phyloP scores from a whole-genome alignment of 2,888 invertebrate genomes.

The Iselma pallidipennis region DNA sequence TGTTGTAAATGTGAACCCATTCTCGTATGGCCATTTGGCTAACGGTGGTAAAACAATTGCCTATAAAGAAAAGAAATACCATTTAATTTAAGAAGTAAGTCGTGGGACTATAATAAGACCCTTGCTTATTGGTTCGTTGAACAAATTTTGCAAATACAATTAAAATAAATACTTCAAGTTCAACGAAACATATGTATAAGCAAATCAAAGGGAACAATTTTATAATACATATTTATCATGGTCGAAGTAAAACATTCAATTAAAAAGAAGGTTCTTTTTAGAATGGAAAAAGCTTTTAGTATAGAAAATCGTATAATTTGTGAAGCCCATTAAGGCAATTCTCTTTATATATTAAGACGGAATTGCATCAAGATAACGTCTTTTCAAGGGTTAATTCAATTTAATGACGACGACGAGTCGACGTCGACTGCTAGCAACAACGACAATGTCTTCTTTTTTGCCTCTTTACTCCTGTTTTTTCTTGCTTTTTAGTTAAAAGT shows the following conservation, averaged over 20 bases:
- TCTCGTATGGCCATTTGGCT: constrained; percentile 98
- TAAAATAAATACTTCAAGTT: no score
- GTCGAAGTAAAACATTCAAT: neutral
- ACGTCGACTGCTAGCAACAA: neutral
- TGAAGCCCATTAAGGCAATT: neutral
- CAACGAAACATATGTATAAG: no score
- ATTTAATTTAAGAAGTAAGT: no score
- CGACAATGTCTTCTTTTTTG: neutral
- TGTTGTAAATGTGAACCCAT: constrained; percentile 98
- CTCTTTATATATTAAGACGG: neutral
- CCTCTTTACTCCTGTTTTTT: neutral
- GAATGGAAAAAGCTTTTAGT: neutral
- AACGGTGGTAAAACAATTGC: constrained; percentile 96
- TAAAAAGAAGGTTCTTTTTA: no score
- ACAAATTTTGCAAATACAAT: no score
- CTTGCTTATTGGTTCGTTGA: no score
- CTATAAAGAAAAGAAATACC: constrained; percentile 62
- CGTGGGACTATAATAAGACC: no score
- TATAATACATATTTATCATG: no score
- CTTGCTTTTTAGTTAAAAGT: neutral
- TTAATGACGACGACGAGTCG: neutral
- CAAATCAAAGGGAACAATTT: no score
- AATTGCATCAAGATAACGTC: neutral
- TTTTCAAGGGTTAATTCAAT: neutral
- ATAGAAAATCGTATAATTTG: neutral